These are phyloP conservation scores for Synergus japonicus DNA, from an alignment of 2,888 invertebrate species.

Conservation along the genomic window DNA sequence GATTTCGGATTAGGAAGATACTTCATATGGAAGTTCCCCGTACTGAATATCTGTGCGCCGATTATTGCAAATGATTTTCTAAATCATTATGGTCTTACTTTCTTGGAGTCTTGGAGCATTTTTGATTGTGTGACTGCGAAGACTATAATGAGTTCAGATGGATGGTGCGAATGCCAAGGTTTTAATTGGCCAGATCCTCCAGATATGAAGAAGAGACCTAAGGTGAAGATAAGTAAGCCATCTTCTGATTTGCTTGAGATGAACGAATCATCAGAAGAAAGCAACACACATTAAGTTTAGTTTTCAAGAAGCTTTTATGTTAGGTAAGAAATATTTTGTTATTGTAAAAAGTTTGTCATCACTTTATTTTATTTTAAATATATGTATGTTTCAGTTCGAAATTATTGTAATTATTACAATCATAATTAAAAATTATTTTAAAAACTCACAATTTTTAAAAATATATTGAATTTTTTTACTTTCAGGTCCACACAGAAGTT, in stretches of 20 bases:
- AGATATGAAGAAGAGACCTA: not conserved
- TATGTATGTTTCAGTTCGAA: not conserved
- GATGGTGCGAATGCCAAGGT: slow-evolving; percentile 17
- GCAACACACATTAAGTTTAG: no score
- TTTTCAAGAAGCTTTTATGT: not conserved
- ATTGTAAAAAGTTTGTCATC: not conserved
- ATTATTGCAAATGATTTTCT: slow-evolving; percentile 19
- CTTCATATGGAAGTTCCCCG: slow-evolving; percentile 2
- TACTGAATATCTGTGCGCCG: not conserved
- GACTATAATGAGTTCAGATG: not conserved
- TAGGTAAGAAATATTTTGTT: not conserved
- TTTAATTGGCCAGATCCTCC: slow-evolving; percentile 4
- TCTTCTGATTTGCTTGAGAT: not conserved
- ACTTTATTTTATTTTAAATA: not conserved
- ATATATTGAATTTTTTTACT: not conserved
- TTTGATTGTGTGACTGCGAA: not conserved
- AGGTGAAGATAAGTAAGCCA: not conserved
- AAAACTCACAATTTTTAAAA: no score
- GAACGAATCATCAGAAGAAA: not conserved
- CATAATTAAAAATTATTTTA: no score
- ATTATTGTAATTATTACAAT: not conserved
- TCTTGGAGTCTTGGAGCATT: not conserved
- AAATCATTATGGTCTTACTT: not conserved
- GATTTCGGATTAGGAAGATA: slow-evolving; percentile 20
- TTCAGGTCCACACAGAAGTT: not conserved